Evolutionary conservation across 2,113 vertebrate species (phyloP), one percentile per base, ranked within the genome.

Genomic region (Aegypius monachus): DNA sequence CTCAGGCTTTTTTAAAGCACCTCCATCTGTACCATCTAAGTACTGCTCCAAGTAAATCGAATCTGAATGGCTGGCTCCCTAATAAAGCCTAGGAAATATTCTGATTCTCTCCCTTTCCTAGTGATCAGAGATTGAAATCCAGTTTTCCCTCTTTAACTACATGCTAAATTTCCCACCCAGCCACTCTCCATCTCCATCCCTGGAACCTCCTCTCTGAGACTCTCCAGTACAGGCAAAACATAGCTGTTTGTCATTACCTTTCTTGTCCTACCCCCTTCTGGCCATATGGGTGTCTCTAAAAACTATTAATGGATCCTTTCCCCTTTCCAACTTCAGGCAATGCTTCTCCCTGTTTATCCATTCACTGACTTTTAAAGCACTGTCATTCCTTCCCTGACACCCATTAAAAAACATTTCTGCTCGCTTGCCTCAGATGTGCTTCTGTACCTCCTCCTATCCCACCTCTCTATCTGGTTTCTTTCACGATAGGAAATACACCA

Each of bases 1-100:
- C 92, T 92, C 43, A 93, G 73, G 79, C 50, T 93, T 31, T 59
- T 90, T 80, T 79, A 84, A 78, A 93, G 40, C 62, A 91, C 29
- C 27, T 93, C 94, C 68, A 88, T 92, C 95, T 92, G 82, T 55
- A 91, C 38, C 56, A 81, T 85, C n/a, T 72, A 71, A 94, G 34
- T 29, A n/a, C n/a, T 52, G n/a, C 50, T 86, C 65, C 72, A 86
- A 92, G 47, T 74, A 93, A 95, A 90, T 63, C 1, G 3, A 67
- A 71, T 72, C 68, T 53, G 55, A 95, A 93, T 34, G 68, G 27
- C 38, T 94, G 56, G 19, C 13, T 81, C 52, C 29, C 63, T 86
- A 81, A 84, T 27, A 65, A 2, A 74, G 7, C 43, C 45, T 59
- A 43, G 47, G 65, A 88, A 90, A 82, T 38, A 79, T 2, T 68